Evolutionary conservation across 2,888 invertebrate genomes (phyloP).

Genomic region (Gari tellinella): DNA sequence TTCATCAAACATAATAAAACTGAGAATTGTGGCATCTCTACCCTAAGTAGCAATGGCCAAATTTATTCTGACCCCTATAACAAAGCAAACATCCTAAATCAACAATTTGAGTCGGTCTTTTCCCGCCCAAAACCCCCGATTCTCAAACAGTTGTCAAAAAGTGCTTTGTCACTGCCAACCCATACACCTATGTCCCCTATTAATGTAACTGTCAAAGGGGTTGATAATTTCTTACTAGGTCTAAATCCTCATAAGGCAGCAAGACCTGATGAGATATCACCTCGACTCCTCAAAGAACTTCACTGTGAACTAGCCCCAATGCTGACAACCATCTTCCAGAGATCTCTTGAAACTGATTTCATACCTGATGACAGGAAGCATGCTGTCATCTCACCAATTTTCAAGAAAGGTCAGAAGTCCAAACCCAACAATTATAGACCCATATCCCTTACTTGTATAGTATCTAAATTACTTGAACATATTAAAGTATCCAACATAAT

Average conservation of each 20-base stretch:
- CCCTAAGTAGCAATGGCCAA: constrained; percentile 1
- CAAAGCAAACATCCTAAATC: constrained; percentile 1
- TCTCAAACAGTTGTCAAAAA: not conserved
- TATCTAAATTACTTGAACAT: too few species aligned
- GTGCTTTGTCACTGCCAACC: not conserved
- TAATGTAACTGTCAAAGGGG: not conserved
- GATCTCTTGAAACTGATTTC: not conserved
- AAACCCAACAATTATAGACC: too few species aligned
- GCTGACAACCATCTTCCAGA: not conserved
- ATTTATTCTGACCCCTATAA: not conserved
- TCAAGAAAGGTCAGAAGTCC: too few species aligned
- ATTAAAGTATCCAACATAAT: not conserved
- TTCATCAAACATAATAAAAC: constrained; percentile 8
- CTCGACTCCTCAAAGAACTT: not conserved
- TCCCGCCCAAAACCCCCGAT: not conserved
- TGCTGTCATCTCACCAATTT: not conserved
- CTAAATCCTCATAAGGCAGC: not conserved
- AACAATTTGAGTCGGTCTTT: constrained; percentile 6
- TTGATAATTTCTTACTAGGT: not conserved
- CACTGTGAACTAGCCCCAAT: constrained; percentile 1
- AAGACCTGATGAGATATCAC: not conserved
- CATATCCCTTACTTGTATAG: too few species aligned
- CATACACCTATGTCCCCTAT: not conserved
- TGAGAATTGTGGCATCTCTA: not conserved
- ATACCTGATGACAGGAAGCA: not conserved